Evolutionary conservation across 2,888 invertebrate species (phyloP).

Genomic region (Aricia artaxerxes): DNA sequence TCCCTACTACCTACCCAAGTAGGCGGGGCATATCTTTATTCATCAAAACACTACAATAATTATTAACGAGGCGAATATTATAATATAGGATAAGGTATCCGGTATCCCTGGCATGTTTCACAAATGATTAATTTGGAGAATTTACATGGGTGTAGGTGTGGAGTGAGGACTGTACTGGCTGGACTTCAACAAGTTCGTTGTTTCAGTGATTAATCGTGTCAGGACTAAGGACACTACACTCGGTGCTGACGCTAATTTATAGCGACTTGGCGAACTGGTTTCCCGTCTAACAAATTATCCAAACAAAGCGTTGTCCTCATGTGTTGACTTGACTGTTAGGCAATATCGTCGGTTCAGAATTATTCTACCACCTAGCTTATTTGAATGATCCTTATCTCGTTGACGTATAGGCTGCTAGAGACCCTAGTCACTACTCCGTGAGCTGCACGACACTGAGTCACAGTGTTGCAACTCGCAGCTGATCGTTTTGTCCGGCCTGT

Average conservation of each 20-base stretch:
- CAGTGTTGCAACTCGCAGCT: slow-evolving; percentile 4
- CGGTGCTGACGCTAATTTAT: not conserved
- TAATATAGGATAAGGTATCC: too few species aligned
- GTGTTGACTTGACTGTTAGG: not conserved
- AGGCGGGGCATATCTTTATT: too few species aligned
- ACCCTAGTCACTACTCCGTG: not conserved
- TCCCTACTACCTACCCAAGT: too few species aligned
- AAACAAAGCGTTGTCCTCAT: slow-evolving; percentile 2
- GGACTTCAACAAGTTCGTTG: not conserved
- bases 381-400: not conserved
- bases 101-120: not conserved
- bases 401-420: not conserved
- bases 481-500: not conserved
- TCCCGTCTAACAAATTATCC: not conserved
- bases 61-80: not conserved
- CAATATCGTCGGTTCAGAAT: not conserved
- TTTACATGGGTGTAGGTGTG: not conserved
- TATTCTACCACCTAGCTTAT: not conserved
- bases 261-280: not conserved
- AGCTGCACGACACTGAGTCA: slow-evolving; percentile 8
- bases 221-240: not conserved
- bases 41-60: too few species aligned
- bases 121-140: not conserved
- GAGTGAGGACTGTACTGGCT: not conserved
- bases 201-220: not conserved